Evolutionary conservation across 2,888 invertebrate species (phyloP).

Genomic region (Drosophila engyochracea): DNA sequence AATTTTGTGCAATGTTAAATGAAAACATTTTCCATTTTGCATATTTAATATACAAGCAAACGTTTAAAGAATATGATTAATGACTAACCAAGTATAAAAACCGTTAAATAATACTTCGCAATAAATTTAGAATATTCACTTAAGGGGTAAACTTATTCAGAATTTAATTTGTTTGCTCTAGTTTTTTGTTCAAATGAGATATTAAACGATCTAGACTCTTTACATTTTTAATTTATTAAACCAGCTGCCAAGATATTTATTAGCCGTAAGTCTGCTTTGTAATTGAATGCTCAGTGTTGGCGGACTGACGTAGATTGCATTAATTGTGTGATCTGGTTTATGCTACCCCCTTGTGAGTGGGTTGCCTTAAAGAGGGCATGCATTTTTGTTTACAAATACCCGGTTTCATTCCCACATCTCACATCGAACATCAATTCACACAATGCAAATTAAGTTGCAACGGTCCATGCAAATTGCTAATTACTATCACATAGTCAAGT

Average conservation of each 20-base stretch:
- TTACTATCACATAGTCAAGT: conserved; percentile 60
- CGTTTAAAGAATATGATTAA: neutral
- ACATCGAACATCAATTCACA: conserved; percentile 14
- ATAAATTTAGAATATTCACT: neutral
- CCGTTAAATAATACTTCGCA: neutral
- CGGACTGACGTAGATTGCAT: conserved; percentile 37
- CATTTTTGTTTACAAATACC: neutral
- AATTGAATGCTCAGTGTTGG: conserved; percentile 2
- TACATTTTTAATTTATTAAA: neutral
- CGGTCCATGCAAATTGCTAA: conserved; percentile 55
- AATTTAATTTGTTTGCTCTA: neutral
- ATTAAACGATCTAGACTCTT: neutral
- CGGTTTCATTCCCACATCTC: conserved; percentile 4
- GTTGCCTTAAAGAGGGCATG: conserved; percentile 24
- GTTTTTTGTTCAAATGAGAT: neutral
- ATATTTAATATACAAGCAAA: neutral
- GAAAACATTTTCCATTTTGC: neutral
- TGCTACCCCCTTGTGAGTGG: conserved; percentile 17
- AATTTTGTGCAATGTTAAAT: neutral
- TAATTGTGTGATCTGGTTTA: conserved; percentile 38
- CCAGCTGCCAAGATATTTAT: neutral
- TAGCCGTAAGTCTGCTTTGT: neutral
- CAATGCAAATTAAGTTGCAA: conserved; percentile 63
- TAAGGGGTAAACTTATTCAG: neutral
- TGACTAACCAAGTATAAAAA: neutral